Evolutionary conservation across 2,797 vertebrate genomes (phyloP), one percentile per base, ranked within the genome.

Genomic region (Pterois miles): DNA sequence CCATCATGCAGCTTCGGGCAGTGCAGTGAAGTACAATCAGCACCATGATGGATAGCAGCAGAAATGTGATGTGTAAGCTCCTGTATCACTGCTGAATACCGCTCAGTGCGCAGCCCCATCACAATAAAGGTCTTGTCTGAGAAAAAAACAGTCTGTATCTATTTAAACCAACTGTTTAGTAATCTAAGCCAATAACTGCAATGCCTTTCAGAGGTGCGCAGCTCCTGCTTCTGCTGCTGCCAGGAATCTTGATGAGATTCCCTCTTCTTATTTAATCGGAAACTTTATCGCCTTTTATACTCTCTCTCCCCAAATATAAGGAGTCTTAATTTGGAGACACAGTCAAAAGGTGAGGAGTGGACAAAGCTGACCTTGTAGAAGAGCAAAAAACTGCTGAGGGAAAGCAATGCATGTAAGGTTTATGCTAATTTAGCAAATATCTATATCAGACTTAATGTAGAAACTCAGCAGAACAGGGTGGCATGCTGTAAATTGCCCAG

Each of bases 351-450:
- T n/a, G 70, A 50, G 6, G 53, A 65, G 80, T 84, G 81, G 65
- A 82, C 67, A 65, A 52, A 71, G 71, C 50, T 77, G 70, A 85
- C 80, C 60, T 88, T 87, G 69, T 77, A 67, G 64, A 56, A 63
- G 72, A 81, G 56, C 62, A 71, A 25, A 77, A 77, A 43, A 71
- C 11, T 82, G 88, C 83, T 60, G 79, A 84, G 83, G 33, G 54
- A 70, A 40, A 66, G 53, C 13, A 7, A 58, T 48, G 72, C 71
- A 53, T 5, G 20, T 38, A 65, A 65, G 38, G 29, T 71, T 86
- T 87, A 81, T 87, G 88, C 79, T 78, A 85, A 87, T 88, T 60
- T 75, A 76, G 86, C 82, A 83, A 87, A 87, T 82, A 76, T 76
- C 67, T 48, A 71, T 86, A 72, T 86, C 74, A 82, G 66, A 69